Evolutionary conservation across 2,113 vertebrate species (phyloP).

Genomic region (Microcebus tavaratra): DNA sequence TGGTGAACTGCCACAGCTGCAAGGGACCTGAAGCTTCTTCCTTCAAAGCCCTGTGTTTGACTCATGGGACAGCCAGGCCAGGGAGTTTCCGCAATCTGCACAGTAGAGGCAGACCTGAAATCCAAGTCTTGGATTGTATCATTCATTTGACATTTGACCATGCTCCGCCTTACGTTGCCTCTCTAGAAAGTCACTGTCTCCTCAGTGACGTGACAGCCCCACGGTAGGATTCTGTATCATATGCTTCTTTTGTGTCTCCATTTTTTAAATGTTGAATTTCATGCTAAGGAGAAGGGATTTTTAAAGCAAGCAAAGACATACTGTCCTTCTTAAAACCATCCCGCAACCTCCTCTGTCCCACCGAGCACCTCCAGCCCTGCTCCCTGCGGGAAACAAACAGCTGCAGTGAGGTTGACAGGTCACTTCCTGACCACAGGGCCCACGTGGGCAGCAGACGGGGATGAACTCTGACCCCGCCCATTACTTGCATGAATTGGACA

Average conservation of each 20-base stretch:
- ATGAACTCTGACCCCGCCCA: background rate
- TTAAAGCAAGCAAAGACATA: background rate
- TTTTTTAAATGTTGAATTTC: background rate
- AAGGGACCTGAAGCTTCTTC: background rate
- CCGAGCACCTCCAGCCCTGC: background rate
- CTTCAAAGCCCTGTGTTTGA: background rate
- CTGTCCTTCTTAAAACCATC: background rate
- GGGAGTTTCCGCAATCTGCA: background rate
- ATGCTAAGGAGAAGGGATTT: background rate
- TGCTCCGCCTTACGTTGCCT: background rate
- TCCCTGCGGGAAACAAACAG: background rate
- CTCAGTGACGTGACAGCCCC: background rate
- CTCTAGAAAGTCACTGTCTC: background rate
- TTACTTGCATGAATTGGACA: background rate
- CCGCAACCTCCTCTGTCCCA: background rate
- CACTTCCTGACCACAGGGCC: background rate
- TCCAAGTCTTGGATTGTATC: background rate
- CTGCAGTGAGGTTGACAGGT: background rate
- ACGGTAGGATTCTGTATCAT: rapidly evolving
- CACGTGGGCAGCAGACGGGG: background rate
- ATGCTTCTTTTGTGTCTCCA: background rate
- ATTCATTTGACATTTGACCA: rapidly evolving
- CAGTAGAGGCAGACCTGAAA: background rate
- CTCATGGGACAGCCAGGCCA: background rate
- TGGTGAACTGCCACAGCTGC: background rate